Evolutionary conservation across 2,797 vertebrate genomes (phyloP), one percentile per base, ranked within the genome.

Genomic region (Cynopterus sphinx): DNA sequence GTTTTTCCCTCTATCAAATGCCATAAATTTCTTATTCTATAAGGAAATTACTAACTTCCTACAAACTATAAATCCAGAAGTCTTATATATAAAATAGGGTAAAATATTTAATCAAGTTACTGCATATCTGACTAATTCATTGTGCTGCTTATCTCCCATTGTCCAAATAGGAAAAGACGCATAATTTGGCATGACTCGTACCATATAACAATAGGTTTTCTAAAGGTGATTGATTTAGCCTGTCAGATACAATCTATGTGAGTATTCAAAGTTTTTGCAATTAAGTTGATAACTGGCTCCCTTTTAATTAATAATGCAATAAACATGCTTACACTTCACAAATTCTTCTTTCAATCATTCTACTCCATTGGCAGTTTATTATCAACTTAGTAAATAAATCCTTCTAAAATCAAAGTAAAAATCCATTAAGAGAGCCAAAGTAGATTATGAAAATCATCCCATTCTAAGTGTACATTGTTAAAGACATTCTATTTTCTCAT

Each of bases 351-450:
- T 88, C 89, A 90, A 87, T 84, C 13, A 95, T 75, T 90, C 36
- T 81, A 68, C 16, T 87, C 28, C 31, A 67, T 2, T 77, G 59
- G 55, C 39, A 87, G 43, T 90, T 93, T 28, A 90, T 57, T 84
- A 85, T 21, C 36, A 95, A 77, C 1, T 65, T 28, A 83, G 82
- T 86, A 46, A 95, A 91, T 49, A 87, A 88, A 87, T 87, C 33
- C 61, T 91, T 83, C 83, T 77, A 65, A 97, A 96, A 83, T 82
- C 46, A 61, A 94, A 97, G 55, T 67, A 96, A 87, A 97, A 93
- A 81, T 67, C 70, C 5, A 10, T 63, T 49, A 53, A 82, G 11
- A 41, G 21, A 90, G 26, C 15, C 43, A 94, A 73, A 74, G 43
- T 91, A 67, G 63, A 82, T n/a, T 15, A 71, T 77, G 33, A 94